Evolutionary conservation across 2,113 vertebrate genomes (phyloP).

Genomic region (Emydura subglobosa): DNA sequence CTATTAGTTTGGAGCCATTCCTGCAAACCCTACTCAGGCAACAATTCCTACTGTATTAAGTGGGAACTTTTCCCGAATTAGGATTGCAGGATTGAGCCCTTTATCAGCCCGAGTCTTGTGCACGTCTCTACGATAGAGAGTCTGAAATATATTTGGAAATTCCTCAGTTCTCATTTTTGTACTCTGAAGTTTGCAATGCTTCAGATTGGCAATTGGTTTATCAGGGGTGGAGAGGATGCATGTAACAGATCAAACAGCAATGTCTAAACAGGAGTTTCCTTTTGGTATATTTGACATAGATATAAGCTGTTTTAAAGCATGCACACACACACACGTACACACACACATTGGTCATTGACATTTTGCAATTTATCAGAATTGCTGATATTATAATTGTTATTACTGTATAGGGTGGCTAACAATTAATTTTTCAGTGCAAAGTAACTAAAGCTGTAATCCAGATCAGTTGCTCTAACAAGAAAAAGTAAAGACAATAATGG

Average conservation of each 20-base stretch:
- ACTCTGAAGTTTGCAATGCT: background rate
- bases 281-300: background rate
- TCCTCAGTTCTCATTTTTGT: background rate
- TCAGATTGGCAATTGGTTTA: background rate
- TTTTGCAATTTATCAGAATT: background rate
- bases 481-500: background rate
- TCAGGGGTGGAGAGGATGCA: background rate
- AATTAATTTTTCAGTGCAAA: background rate
- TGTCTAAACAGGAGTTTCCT: fast-evolving
- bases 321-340: too few species aligned
- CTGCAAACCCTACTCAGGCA: background rate
- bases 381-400: background rate
- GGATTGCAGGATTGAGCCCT: background rate
- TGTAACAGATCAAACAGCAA: background rate
- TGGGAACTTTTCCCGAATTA: background rate
- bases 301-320: background rate
- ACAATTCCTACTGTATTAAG: background rate
- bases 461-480: background rate
- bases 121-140: background rate
- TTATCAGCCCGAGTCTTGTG: background rate
- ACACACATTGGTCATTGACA: background rate
- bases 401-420: background rate
- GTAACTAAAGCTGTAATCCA: background rate
- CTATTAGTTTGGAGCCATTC: background rate
- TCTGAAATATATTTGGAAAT: background rate